phyloP scores from a whole-genome alignment of 2,888 invertebrate genomes.

The Magallana nippona region DNA sequence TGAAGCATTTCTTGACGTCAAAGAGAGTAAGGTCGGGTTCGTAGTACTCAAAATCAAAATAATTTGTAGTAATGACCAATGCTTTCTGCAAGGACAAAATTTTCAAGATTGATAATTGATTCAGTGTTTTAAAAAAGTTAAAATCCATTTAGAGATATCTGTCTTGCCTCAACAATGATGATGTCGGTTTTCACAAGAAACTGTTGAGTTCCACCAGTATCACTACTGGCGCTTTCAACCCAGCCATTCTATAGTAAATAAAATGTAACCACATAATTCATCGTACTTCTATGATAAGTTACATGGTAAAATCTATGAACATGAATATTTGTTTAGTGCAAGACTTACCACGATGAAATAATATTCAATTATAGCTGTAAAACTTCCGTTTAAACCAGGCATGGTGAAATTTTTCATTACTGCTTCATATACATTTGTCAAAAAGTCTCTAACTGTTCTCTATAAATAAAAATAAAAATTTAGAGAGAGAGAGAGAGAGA shows the following conservation, averaged over 20 bases:
- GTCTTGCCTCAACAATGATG: slow-evolving; percentile 41
- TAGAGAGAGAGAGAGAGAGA: background rate
- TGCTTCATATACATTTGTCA: slow-evolving; percentile 70
- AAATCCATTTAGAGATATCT: too few relatives aligned
- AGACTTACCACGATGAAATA: slow-evolving; percentile 68
- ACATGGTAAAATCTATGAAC: too few relatives aligned
- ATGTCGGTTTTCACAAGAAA: slow-evolving; percentile 42
- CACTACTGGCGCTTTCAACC: slow-evolving; percentile 52
- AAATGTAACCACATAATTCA: too few relatives aligned
- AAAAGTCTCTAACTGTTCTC: slow-evolving; percentile 70
- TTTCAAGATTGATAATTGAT: background rate
- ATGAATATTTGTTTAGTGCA: background rate
- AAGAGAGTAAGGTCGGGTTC: slow-evolving; percentile 62
- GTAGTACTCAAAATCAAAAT: slow-evolving; percentile 68
- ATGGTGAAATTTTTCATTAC: slow-evolving; percentile 58
- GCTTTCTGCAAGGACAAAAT: slow-evolving; percentile 56
- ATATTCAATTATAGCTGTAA: slow-evolving; percentile 61
- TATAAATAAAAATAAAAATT: slow-evolving; percentile 50
- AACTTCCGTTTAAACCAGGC: slow-evolving; percentile 47
- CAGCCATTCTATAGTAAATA: slow-evolving; percentile 53
- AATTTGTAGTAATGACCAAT: slow-evolving; percentile 62
- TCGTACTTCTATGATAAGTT: too few relatives aligned
- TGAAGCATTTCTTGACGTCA: slow-evolving; percentile 66
- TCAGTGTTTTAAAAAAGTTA: background rate
- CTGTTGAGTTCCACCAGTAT: background rate